These are phyloP conservation scores for Drosophila infuscata DNA, from an alignment of 2,888 invertebrate genomes.

Conservation along the genomic window DNA sequence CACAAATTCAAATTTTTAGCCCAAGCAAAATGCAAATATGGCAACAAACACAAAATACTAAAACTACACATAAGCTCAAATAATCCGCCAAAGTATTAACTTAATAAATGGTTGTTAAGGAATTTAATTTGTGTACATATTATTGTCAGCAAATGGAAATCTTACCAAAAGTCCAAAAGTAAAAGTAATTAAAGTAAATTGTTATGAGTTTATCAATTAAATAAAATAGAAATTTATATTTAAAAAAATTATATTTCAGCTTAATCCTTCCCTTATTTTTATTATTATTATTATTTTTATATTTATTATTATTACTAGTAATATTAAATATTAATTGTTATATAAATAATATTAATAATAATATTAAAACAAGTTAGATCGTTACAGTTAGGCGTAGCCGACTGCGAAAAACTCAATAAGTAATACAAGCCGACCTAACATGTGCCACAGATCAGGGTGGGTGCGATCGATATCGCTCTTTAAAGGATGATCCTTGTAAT, in stretches of 20 bases:
- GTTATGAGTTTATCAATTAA: background rate
- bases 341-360: no score
- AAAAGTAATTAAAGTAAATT: background rate
- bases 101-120: conserved; percentile 1
- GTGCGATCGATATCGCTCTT: no score
- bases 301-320: no score
- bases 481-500: no score
- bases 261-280: no score
- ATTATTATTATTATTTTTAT: no score
- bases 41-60: conserved; percentile 3
- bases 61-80: conserved; percentile 9
- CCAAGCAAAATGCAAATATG: conserved; percentile 12
- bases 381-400: no score
- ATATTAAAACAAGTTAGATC: no score
- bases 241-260: background rate
- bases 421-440: no score
- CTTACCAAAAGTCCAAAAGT: background rate
- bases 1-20: conserved; percentile 58
- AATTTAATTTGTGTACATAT: background rate
- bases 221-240: background rate
- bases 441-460: no score
- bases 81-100: conserved; percentile 10
- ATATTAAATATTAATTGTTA: no score
- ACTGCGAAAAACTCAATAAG: no score
- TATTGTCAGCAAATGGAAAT: background rate